Evolutionary conservation across 2,113 vertebrate genomes (phyloP).

Genomic region (Reinhardtius hippoglossoides): DNA sequence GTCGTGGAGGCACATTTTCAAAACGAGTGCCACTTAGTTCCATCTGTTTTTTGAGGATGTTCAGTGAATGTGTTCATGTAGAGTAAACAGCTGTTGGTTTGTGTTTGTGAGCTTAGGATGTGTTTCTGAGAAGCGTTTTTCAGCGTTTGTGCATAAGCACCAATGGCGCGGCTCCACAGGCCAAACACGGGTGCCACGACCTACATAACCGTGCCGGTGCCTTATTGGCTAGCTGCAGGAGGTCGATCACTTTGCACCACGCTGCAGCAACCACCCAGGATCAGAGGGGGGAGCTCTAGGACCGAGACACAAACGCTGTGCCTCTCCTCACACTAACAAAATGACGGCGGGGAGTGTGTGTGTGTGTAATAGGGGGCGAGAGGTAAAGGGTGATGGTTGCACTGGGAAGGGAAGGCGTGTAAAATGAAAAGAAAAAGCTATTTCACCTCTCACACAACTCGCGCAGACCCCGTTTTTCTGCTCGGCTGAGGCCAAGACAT

Average conservation of each 20-base stretch:
- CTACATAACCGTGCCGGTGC: conserved; percentile 66
- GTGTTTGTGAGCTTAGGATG: conserved; percentile 18
- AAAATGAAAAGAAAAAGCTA: conserved; percentile 89
- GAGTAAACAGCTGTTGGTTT: conserved; percentile 9
- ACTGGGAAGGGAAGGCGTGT: conserved; percentile 78
- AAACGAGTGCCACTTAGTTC: conserved; percentile 4
- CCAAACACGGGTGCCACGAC: conserved; percentile 71
- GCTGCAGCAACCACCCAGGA: conserved; percentile 81
- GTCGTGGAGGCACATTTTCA: conserved; percentile 4
- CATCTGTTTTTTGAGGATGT: background rate
- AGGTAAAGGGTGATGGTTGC: conserved; percentile 81
- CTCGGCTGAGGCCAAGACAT: conserved; percentile 77
- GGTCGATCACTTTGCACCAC: conserved; percentile 41
- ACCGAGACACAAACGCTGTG: conserved; percentile 76
- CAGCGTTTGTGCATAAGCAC: conserved; percentile 11
- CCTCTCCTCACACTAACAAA: conserved; percentile 58
- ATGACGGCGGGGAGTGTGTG: conserved; percentile 45
- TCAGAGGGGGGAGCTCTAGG: conserved; percentile 98
- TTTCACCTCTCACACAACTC: conserved; percentile 86
- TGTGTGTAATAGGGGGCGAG: conserved; percentile 77
- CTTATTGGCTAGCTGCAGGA: conserved; percentile 69
- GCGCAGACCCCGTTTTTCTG: conserved; percentile 74
- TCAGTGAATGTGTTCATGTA: background rate
- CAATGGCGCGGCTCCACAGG: conserved; percentile 33
- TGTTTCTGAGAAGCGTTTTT: conserved; percentile 34